Conservation (phyloP, 2,113 vertebrate species). For the Zootoca vivipara region DNA sequence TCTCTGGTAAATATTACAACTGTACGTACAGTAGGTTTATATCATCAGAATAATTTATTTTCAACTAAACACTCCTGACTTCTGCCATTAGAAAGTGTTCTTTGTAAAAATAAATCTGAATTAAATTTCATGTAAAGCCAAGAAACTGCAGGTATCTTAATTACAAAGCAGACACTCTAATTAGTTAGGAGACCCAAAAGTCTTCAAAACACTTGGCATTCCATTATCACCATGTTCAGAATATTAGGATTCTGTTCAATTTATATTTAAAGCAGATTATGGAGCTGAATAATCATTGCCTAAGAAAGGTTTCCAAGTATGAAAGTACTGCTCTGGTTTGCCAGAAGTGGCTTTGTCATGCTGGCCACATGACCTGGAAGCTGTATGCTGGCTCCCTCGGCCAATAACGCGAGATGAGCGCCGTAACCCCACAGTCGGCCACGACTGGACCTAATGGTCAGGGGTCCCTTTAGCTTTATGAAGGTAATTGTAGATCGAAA, state of each 20-base stretch:
- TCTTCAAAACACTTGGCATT: neutral
- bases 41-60: constrained; percentile 25
- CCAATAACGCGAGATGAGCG: too few species aligned
- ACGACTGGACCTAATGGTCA: too few species aligned
- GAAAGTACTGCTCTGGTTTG: too few species aligned
- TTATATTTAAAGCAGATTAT: constrained; percentile 4
- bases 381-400: too few species aligned
- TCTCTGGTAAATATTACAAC: constrained; percentile 1
- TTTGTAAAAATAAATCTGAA: constrained; percentile 21
- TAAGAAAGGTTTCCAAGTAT: constrained; percentile 20
- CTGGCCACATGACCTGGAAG: too few species aligned
- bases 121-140: constrained; percentile 19
- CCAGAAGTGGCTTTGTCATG: too few species aligned
- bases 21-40: constrained; percentile 21
- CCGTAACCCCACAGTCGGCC: too few species aligned
- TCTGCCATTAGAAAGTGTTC: constrained; percentile 17
- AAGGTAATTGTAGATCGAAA: constrained; percentile 16
- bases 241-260: constrained; percentile 18
- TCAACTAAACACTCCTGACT: neutral
- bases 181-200: neutral
- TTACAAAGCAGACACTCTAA: neutral
- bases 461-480: too few species aligned
- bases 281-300: constrained; percentile 19
- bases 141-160: constrained; percentile 19
- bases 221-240: neutral